Percentiles rank a stretch among this genome's conserved stretches.
Evolutionary conservation across 53 echinoderm and acorn worm species (phyloP).

Genomic region (Temnopleurus reevesii): DNA sequence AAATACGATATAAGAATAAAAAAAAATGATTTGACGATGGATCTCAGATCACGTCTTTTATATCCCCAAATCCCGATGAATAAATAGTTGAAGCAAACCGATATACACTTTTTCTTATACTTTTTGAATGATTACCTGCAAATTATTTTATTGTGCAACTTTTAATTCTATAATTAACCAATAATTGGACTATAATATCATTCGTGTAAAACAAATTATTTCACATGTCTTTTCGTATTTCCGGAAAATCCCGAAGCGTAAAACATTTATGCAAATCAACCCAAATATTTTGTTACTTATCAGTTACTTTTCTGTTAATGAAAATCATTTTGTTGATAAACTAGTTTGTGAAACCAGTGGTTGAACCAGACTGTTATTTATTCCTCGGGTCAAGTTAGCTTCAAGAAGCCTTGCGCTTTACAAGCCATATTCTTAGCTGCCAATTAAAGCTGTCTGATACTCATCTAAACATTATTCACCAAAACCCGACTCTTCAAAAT

Average conservation of each 20-base stretch:
- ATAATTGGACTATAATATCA: no score
- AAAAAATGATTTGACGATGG: no score
- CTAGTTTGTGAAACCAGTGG: not conserved
- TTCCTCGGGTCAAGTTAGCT: not conserved
- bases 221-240: no score
- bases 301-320: not conserved
- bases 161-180: no score
- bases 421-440: constrained; percentile 29
- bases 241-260: constrained; percentile 12
- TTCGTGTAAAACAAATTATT: no score
- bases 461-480: constrained; percentile 46
- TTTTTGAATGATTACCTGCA: no score
- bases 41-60: no score
- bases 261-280: constrained; percentile 14
- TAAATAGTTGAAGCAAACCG: no score
- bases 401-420: not conserved
- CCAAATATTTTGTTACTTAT: not conserved
- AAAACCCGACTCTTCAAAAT: not conserved
- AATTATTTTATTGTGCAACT: no score
- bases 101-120: no score
- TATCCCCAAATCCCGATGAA: no score
- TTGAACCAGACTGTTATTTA: not conserved
- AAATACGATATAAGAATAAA: no score
- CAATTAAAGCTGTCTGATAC: constrained; percentile 55
- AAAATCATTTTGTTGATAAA: not conserved